Percentiles rank a stretch among this genome's conserved stretches.
Conservation (phyloP, 2,888 invertebrate genomes). For the Pyrgus malvae region DNA sequence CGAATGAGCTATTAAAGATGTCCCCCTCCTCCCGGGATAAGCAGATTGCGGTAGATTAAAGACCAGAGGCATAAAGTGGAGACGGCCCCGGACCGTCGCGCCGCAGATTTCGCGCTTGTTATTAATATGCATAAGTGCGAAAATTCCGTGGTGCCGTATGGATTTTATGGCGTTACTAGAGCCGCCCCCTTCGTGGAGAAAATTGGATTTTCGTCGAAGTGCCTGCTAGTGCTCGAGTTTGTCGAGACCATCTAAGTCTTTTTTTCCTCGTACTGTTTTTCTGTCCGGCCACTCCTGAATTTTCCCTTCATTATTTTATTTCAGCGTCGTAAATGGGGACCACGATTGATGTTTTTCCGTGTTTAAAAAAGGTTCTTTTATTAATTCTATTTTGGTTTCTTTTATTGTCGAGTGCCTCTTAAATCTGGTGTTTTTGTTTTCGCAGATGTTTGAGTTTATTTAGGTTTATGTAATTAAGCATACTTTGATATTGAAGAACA, state of each 20-base stretch:
- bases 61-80: conserved; percentile 72
- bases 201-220: conserved; percentile 77
- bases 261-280: conserved; percentile 33
- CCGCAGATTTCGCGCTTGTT: conserved; percentile 60
- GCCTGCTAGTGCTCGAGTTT: conserved; percentile 69
- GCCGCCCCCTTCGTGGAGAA: conserved; percentile 45
- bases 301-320: conserved; percentile 27
- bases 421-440: conserved; percentile 9
- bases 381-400: conserved; percentile 22
- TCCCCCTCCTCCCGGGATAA: conserved; percentile 69
- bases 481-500: too few relatives aligned
- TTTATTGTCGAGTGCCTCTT: conserved; percentile 17
- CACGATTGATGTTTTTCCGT: conserved; percentile 27
- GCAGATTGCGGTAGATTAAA: conserved; percentile 82
- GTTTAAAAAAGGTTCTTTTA: conserved; percentile 22
- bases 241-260: conserved; percentile 63
- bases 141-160: conserved; percentile 47
- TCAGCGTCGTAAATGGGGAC: conserved; percentile 23
- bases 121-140: conserved; percentile 67
- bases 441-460: conserved; percentile 6
- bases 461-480: neutral
- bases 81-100: conserved; percentile 26
- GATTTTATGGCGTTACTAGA: conserved; percentile 12
- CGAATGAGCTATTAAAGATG: conserved; percentile 82
- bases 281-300: conserved; percentile 27